Base-by-base conservation (phyloP, 2,888 invertebrate genomes). In the Automeris io region DNA sequence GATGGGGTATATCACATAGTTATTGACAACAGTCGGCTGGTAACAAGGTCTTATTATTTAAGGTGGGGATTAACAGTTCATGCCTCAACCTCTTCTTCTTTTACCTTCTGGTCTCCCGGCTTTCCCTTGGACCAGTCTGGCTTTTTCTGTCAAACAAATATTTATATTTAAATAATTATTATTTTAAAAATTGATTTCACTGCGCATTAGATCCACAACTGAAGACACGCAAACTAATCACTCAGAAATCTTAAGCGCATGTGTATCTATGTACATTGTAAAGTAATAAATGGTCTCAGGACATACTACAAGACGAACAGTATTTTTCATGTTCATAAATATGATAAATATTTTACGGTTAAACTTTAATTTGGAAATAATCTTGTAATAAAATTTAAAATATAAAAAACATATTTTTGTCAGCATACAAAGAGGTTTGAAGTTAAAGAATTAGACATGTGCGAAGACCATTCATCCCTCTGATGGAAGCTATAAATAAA, bases 111-210 rank as follows among this genome's bases (percentile, higher is more conserved):
- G 86, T 95, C 95, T 72, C 93, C 94, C 77, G 91, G 91, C 79
- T 95, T 95, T 88, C 90, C 90, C 91, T 96, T 96, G 80, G 95
- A 95, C 95, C 95, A 96, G 89, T 96, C 96, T 69, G 95, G 95
- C 88, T 96, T 96, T 90, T 95, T 95, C 95, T 95, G 93, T 70
- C 90, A 90, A 87, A 68, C 59, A 9, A 26, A 11, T 8, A 7
- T 25, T 12, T 25, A 2, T 12, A 11, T 25, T 12, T 11, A 6
- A 25, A 2, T 5, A 4, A 5, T 6, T 4, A 25, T 11, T 5
- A 2, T 25, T 25, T 25, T 11, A 25, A 11, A 4, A 25, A 11
- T 25, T 25, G 6, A 11, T 12, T 25, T 5, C 11, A 12, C 25
- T 12, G 25, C 25, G 2, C 4, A 12, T 11, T n/a, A n/a, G n/a